Conservation (phyloP, 2,888 invertebrate genomes). For the Galeruca laticollis region DNA sequence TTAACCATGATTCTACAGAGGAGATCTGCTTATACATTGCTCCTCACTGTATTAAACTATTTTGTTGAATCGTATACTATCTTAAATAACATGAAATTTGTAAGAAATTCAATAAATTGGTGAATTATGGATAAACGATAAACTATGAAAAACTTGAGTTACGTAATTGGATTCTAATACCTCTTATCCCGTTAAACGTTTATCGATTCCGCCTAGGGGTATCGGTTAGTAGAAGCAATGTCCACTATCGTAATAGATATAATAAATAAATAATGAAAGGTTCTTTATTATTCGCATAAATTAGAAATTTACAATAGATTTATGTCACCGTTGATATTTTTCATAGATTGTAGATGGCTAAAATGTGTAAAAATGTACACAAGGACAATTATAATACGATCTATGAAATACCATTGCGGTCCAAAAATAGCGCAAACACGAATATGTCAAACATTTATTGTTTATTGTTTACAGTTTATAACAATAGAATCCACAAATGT, state of each 20-base stretch:
- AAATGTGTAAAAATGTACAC: background rate
- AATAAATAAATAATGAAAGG: constrained; percentile 6
- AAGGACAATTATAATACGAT: background rate
- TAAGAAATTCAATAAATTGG: too few relatives aligned
- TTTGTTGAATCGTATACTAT: too few relatives aligned
- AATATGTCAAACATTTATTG: too few relatives aligned
- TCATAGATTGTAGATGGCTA: background rate
- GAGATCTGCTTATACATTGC: too few relatives aligned
- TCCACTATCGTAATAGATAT: constrained; percentile 3
- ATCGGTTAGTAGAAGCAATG: constrained; percentile 27
- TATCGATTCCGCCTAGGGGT: constrained; percentile 17
- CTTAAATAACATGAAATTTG: too few relatives aligned
- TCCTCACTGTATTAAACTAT: too few relatives aligned
- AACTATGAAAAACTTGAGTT: too few relatives aligned
- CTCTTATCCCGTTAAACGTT: constrained; percentile 16
- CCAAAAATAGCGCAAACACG: background rate
- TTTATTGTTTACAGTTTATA: too few relatives aligned
- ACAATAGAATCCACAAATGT: too few relatives aligned
- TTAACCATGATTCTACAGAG: too few relatives aligned
- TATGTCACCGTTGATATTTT: background rate
- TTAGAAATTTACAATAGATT: constrained; percentile 21
- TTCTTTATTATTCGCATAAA: constrained; percentile 16
- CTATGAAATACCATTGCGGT: background rate
- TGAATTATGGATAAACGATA: too few relatives aligned
- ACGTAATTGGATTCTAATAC: background rate